Conservation (phyloP, 1,140 invertebrate genomes). For the Coenobita brevimanus region DNA sequence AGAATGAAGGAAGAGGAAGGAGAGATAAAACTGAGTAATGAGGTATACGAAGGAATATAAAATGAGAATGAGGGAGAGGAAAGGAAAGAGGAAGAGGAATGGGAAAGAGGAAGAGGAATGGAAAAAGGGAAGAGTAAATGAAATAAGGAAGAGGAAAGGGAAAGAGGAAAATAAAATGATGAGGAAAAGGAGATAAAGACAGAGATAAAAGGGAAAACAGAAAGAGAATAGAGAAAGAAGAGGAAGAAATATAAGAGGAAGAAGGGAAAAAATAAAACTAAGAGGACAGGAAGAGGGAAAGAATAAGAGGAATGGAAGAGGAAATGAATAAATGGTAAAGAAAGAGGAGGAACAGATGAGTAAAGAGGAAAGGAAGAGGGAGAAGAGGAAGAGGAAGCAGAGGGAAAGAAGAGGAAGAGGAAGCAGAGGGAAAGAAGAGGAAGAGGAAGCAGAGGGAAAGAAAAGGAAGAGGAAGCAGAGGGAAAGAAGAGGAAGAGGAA, state of each 20-base stretch:
- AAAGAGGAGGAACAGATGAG: neutral
- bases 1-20: neutral
- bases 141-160: neutral
- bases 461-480: neutral
- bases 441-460: neutral
- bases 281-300: neutral
- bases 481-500: neutral
- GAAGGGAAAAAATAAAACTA: neutral
- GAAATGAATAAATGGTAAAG: neutral
- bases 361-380: neutral
- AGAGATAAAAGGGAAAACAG: neutral
- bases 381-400: neutral
- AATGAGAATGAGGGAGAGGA: neutral
- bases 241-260: neutral
- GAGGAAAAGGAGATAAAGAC: too few species aligned
- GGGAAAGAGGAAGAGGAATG: neutral
- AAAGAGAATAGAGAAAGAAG: neutral
- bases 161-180: neutral
- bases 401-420: neutral
- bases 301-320: neutral
- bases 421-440: neutral
- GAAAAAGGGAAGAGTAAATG: neutral
- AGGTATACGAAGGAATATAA: neutral
- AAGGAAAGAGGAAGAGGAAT: neutral
- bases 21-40: neutral